These are phyloP conservation scores for Zapornia atra DNA, from an alignment of 2,113 vertebrate species.

Conservation along the genomic window DNA sequence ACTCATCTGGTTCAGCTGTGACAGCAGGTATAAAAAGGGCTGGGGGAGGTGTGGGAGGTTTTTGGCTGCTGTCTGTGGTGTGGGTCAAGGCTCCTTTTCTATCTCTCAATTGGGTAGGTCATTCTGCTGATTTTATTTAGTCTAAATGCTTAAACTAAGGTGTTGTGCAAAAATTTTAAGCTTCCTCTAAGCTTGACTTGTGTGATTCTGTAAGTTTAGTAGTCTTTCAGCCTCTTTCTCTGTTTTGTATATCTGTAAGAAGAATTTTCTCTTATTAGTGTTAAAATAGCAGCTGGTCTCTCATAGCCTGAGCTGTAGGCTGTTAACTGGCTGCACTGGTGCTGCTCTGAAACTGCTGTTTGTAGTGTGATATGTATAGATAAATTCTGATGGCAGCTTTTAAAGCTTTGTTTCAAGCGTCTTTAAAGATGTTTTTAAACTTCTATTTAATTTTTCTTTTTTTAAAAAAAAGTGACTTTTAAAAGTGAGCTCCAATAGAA, in stretches of 20 bases:
- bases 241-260: neutral
- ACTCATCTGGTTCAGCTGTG: neutral
- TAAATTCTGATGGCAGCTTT: neutral
- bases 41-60: neutral
- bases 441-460: accelerated
- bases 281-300: neutral
- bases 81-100: neutral
- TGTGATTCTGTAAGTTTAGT: neutral
- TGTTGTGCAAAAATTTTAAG: neutral
- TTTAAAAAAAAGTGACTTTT: neutral
- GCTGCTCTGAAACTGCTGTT: neutral
- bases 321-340: neutral
- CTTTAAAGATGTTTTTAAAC: neutral
- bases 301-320: neutral
- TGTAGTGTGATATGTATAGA: neutral
- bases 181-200: neutral
- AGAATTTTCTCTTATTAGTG: neutral
- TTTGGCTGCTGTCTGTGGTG: neutral
- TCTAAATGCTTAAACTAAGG: neutral
- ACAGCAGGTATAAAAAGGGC: neutral
- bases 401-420: neutral
- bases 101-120: accelerated
- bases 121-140: neutral
- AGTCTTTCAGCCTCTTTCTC: neutral
- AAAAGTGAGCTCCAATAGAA: neutral